Base-by-base conservation (phyloP, 2,888 invertebrate genomes). In the Notodonta dromedarius region DNA sequence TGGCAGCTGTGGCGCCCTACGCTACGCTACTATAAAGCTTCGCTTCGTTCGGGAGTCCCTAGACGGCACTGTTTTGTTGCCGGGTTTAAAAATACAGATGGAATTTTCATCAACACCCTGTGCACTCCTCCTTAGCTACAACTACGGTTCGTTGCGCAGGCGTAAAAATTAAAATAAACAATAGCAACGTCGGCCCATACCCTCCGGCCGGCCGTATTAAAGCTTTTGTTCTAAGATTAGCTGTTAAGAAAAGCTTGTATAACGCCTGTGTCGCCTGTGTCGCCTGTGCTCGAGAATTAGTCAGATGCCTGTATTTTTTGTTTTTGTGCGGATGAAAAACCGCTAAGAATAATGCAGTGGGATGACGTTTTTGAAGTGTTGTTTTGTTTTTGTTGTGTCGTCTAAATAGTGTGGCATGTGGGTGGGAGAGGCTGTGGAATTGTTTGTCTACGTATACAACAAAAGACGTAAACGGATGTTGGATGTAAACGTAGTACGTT, bases 131-230 rank as follows among this genome's bases (percentile, higher is more conserved):
- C 86, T 89, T 86, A 77, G 82, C 63, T 71, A 74, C 83, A 83
- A 82, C 78, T 80, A 80, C 75, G 67, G 78, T 74, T 75, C 78
- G 80, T 77, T 74, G 78, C 78, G 84, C 84, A 86, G 83, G 89
- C 90, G 89, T 84, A 90, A 92, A 92, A 91, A 92, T 90, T 92
- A 90, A 92, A 92, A 92, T 88, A 92, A 91, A 92, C 92, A 92
- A 92, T 85, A 81, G 83, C 80, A 79, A 84, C 86, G 79, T 83
- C 91, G 91, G 84, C 91, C 92, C 85, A 92, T 84, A 90, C 88
- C 91, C 82, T 87, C 75, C 76, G 76, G 89, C 91, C 87, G 73
- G 73, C 71, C 76, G 85, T 87, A 91, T 90, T 91, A 90, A 90
- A 84, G 84, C 92, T 88, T 92, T 93, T 93, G 93, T 93, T 86